Conservation (phyloP, 2,888 invertebrate genomes). For the Macropis europaea region DNA sequence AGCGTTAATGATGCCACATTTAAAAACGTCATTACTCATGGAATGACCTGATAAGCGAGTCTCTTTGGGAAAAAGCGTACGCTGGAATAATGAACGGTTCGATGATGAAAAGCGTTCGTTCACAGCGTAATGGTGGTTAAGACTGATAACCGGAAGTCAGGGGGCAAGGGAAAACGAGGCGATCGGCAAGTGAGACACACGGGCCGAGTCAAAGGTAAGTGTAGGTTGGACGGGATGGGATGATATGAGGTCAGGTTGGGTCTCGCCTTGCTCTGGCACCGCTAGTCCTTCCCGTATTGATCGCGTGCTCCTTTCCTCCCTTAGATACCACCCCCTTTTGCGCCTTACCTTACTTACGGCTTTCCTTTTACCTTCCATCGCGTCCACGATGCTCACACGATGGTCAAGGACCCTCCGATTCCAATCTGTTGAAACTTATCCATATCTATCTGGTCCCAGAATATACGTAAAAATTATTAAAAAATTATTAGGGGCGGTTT, state of each 20-base stretch:
- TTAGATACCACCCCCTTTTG: conserved; percentile 74
- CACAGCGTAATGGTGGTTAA: conserved; percentile 43
- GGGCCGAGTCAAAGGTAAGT: conserved; percentile 66
- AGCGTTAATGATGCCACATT: no score
- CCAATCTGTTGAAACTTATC: neutral
- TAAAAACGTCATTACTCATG: no score
- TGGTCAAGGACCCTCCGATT: conserved; percentile 28
- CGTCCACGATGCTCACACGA: conserved; percentile 43
- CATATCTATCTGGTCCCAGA: neutral
- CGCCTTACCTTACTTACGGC: conserved; percentile 62
- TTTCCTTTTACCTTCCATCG: conserved; percentile 53
- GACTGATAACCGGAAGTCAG: conserved; percentile 55
- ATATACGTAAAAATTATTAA: no score
- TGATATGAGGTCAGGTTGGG: conserved; percentile 75
- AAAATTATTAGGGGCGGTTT: no score
- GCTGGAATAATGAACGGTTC: no score
- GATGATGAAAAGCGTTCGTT: no score
- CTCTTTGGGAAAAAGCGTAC: no score
- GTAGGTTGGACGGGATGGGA: conserved; percentile 69
- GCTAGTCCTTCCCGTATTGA: conserved; percentile 79
- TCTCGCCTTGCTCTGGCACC: conserved; percentile 79
- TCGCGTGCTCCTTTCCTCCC: conserved; percentile 77
- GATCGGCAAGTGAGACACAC: conserved; percentile 64
- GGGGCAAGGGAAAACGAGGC: conserved; percentile 50
- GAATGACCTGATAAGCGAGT: no score